phyloP scores from a whole-genome alignment of 2,113 vertebrate species.

The Stegostoma tigrinum region DNA sequence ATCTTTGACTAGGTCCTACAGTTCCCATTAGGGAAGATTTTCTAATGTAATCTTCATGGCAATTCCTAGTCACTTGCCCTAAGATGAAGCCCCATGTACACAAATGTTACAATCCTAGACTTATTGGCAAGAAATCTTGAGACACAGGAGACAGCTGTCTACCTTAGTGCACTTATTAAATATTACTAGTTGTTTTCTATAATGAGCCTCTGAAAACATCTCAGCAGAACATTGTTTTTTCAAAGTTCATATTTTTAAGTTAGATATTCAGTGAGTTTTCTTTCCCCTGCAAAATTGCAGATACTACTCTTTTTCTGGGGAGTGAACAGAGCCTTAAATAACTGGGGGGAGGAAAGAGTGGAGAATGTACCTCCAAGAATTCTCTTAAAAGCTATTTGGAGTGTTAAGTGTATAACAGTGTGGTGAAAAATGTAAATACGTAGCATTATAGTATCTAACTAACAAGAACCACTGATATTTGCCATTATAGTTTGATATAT shows the following conservation, averaged over 20 bases:
- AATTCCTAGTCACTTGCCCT: background rate
- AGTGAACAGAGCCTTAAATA: background rate
- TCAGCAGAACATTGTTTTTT: background rate
- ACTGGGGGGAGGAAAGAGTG: background rate
- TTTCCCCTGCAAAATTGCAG: background rate
- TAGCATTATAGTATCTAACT: background rate
- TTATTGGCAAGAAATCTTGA: background rate
- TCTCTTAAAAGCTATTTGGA: background rate
- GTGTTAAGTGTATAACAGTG: background rate
- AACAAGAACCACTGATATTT: background rate
- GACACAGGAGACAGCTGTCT: background rate
- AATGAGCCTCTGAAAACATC: background rate
- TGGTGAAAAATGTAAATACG: background rate
- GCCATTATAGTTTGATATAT: background rate
- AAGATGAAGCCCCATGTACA: background rate
- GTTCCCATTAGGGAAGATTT: background rate
- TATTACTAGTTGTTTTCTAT: background rate
- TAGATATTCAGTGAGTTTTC: background rate
- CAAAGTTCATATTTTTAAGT: background rate
- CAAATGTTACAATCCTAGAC: background rate
- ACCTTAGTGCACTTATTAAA: background rate
- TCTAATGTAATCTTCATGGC: background rate
- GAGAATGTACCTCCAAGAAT: background rate
- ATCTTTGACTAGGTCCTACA: conserved; percentile 31
- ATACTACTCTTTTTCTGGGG: background rate